Evolutionary conservation across 2,113 vertebrate species (phyloP), one percentile per base, ranked within the genome.

Genomic region (Syngnathoides biaculeatus): DNA sequence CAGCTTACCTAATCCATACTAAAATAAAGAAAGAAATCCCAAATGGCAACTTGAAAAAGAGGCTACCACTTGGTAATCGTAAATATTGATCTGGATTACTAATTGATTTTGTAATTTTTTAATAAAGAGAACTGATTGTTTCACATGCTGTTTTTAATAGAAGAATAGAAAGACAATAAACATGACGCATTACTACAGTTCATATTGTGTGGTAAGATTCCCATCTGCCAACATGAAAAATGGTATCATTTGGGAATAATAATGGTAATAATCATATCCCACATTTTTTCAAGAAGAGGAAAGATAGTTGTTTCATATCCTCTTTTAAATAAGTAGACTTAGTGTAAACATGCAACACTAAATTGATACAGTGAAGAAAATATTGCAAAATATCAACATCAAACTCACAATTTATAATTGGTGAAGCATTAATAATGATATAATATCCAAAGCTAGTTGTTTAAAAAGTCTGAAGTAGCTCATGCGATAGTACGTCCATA

Each of bases 291-390:
- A 67, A 74, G 56, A 68, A 38, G 3, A 81, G 22, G 43, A 79
- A 82, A 68, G 22, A 6, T 69, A 48, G 66, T 58, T 43, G 53
- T 88, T 84, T 86, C 81, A 79, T 62, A 84, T 92, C 84, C 79
- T 58, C 67, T 78, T 86, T 82, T 68, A 4, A 11, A 30, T 30
- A 19, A 57, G 30, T 60, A 24, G 30, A 35, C 13, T 77, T 45
- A 43, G 47, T 8, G 65, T 19, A 14, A 71, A 70, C 20, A 39
- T 50, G 4, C 45, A 15, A 45, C 4, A 17, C 43, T 45, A 45
- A 0, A 4, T n/a, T 20, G 8, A 22, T 9, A 3, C 48, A 0
- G 48, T 9, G 9, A 22, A 9, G 48, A 50, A 50, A 50, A n/a
- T 14, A 22, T 50, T 50, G 8, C 55, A 26, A 57, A 58, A 58